These are phyloP conservation scores for Pseudanteris insignis DNA, from an alignment of 2,888 invertebrate species.

Conservation along the genomic window DNA sequence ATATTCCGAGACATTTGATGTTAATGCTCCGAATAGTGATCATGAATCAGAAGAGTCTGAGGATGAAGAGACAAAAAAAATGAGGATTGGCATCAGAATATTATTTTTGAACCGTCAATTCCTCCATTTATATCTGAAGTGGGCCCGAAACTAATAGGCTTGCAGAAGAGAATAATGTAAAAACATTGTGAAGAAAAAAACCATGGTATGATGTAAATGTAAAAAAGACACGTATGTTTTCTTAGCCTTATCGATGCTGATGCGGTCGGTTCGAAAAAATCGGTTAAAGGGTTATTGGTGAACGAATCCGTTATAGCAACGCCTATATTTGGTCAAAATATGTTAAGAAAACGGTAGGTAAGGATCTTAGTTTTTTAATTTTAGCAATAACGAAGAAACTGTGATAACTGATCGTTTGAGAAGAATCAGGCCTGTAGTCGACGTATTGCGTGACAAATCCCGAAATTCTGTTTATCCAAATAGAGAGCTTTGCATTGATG, in stretches of 20 bases:
- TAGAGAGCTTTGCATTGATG: slow-evolving; percentile 16
- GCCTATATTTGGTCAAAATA: slow-evolving; percentile 19
- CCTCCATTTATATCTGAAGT: neutral
- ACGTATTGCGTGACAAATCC: slow-evolving; percentile 10
- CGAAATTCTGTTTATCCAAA: neutral
- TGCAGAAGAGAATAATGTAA: slow-evolving; percentile 2
- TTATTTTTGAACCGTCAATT: neutral
- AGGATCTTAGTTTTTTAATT: slow-evolving; percentile 5
- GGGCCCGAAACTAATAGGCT: slow-evolving; percentile 4
- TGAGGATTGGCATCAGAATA: neutral
- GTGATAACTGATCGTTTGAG: neutral
- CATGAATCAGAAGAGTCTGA: too few species aligned
- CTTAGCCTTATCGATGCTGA: slow-evolving; percentile 7
- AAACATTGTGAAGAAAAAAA: neutral
- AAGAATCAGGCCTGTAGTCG: slow-evolving; percentile 8
- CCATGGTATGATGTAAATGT: slow-evolving; percentile 6
- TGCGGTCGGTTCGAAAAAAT: slow-evolving; percentile 3
- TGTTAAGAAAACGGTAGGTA: slow-evolving; percentile 11
- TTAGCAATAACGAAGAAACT: slow-evolving; percentile 6
- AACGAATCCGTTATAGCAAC: slow-evolving; percentile 14
- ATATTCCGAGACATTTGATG: too few species aligned
- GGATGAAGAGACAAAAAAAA: too few species aligned
- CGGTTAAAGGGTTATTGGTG: slow-evolving; percentile 16
- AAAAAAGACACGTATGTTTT: slow-evolving; percentile 6
- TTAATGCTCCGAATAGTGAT: too few species aligned